Percentiles rank a stretch among this genome's conserved stretches.
These are phyloP conservation scores for Brachyptera risi DNA, from an alignment of 2,888 invertebrate genomes.

Conservation along the genomic window DNA sequence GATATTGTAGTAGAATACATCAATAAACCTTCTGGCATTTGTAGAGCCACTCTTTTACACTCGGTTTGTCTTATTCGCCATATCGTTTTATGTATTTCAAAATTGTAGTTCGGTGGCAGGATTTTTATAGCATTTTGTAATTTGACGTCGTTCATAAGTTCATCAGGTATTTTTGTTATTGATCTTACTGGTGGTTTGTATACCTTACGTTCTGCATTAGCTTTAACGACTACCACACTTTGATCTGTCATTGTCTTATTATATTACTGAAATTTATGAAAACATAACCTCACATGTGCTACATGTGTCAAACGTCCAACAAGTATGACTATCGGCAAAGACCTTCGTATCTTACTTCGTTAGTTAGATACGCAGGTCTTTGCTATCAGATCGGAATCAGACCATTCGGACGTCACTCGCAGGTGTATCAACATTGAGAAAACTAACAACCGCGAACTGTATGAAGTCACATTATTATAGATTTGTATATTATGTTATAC, in stretches of 20 bases:
- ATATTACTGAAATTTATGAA: too few relatives aligned
- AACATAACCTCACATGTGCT: too few relatives aligned
- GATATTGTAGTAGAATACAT: slow-evolving; percentile 90
- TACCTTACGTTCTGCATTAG: slow-evolving; percentile 73
- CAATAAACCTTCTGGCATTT: slow-evolving; percentile 93
- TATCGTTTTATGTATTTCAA: slow-evolving; percentile 96
- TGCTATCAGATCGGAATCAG: too few relatives aligned
- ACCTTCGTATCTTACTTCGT: too few relatives aligned
- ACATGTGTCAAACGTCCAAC: too few relatives aligned
- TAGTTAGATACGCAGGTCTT: too few relatives aligned
- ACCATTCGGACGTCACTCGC: too few relatives aligned
- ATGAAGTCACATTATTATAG: too few relatives aligned
- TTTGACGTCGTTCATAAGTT: slow-evolving; percentile 68
- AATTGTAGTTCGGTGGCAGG: slow-evolving; percentile 93
- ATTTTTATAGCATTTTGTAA: slow-evolving; percentile 67
- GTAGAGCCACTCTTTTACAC: slow-evolving; percentile 86
- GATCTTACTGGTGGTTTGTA: slow-evolving; percentile 68
- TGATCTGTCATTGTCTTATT: slow-evolving; percentile 10
- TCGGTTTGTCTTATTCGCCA: slow-evolving; percentile 87
- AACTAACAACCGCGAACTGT: too few relatives aligned
- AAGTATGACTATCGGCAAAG: too few relatives aligned
- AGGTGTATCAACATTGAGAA: too few relatives aligned
- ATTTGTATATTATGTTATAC: too few relatives aligned
- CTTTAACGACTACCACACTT: slow-evolving; percentile 60
- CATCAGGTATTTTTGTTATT: slow-evolving; percentile 76